phyloP scores from a whole-genome alignment of 2,888 invertebrate species.

The Drosophila picticornis region DNA sequence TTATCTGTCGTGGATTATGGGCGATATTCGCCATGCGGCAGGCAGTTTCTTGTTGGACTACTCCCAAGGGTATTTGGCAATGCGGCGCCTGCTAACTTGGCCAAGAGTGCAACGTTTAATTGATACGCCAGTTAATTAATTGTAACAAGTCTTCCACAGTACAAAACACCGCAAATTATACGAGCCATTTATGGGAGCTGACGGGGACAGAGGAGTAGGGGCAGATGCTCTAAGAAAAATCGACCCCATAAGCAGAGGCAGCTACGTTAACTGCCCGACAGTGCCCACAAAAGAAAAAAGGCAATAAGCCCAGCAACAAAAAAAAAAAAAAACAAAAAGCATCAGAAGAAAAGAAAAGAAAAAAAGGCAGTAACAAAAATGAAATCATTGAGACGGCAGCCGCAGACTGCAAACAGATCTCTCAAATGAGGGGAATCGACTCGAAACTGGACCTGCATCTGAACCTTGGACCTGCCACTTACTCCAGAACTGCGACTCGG shows the following conservation, averaged over 20 bases:
- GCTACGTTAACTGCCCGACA: constrained; percentile 64
- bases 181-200: constrained; percentile 64
- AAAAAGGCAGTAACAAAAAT: constrained; percentile 15
- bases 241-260: constrained; percentile 71
- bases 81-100: constrained; percentile 51
- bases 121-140: constrained; percentile 77
- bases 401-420: constrained; percentile 40
- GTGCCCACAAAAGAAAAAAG: constrained; percentile 17
- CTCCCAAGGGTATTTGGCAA: constrained; percentile 52
- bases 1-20: constrained; percentile 70
- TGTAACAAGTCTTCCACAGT: constrained; percentile 68
- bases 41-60: constrained; percentile 39
- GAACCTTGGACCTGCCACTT: constrained; percentile 25
- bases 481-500: constrained; percentile 17
- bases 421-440: constrained; percentile 8
- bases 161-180: constrained; percentile 66
- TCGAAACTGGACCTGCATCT: constrained; percentile 35
- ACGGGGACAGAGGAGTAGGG: background rate
- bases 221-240: constrained; percentile 44
- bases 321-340: too few relatives aligned
- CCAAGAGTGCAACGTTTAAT: constrained; percentile 61
- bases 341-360: background rate
- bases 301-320: background rate
- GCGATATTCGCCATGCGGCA: constrained; percentile 7
- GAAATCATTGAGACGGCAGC: constrained; percentile 63